phyloP scores from a whole-genome alignment of 1,140 invertebrate species.

The Eumaeus atala region DNA sequence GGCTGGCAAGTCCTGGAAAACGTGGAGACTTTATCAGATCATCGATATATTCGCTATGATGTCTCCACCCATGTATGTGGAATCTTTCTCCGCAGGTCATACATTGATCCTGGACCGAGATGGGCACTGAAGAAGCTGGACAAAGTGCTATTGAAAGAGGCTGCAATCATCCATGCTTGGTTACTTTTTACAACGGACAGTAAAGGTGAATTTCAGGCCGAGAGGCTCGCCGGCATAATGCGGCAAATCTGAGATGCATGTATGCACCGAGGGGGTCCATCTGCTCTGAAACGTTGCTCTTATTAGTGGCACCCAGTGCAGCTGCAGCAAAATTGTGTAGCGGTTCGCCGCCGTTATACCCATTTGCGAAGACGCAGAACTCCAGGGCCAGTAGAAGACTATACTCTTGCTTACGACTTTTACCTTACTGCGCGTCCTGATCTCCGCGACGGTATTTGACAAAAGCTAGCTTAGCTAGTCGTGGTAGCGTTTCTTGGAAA shows the following conservation, averaged over 20 bases:
- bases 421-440: background rate
- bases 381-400: background rate
- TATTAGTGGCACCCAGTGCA: constrained; percentile 2
- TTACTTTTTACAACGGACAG: background rate
- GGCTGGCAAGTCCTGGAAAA: background rate
- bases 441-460: background rate
- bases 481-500: too few species aligned
- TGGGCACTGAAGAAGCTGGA: constrained; percentile 19
- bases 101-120: constrained; percentile 7
- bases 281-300: background rate
- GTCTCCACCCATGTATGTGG: background rate
- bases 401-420: too few species aligned
- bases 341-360: background rate
- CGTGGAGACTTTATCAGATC: background rate
- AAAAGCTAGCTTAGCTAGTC: too few species aligned
- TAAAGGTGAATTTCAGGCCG: constrained; percentile 54
- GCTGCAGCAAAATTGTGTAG: background rate
- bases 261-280: background rate
- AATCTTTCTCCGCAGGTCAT: background rate
- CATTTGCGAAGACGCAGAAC: background rate
- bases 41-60: too few species aligned
- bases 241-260: too few species aligned
- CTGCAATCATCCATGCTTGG: constrained; percentile 4
- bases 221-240: background rate
- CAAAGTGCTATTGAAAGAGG: constrained; percentile 13